Evolutionary conservation across 2,888 invertebrate genomes (phyloP), one percentile per base, ranked within the genome.

Genomic region (Catocala nupta): DNA sequence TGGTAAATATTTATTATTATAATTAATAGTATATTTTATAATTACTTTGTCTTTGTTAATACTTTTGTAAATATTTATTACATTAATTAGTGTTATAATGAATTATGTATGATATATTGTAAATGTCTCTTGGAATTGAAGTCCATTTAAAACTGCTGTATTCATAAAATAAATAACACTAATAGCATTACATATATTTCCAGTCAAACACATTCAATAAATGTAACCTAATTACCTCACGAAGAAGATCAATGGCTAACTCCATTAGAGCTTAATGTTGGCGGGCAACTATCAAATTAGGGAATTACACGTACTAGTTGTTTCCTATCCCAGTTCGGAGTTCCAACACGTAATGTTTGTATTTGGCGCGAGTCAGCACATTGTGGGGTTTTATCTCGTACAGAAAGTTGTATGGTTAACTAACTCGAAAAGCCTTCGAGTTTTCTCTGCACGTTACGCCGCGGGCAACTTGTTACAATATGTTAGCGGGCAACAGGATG

Each of bases 391-490:
- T 85, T 88, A 87, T 88, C 86, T 83, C 70, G 72, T 73, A 74
- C 74, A 67, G 64, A 81, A 88, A 90, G 86, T 89, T 90, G 81
- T 86, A 81, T 81, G 86, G 86, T 89, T 91, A 90, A 91, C 91
- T 91, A 91, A 86, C 81, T 83, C 78, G 82, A 83, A 86, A 87
- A 87, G 78, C 75, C 78, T 80, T 85, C 82, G 83, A 88, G 87
- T 83, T 89, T 90, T 86, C 88, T 73, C 81, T 82, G 81, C 89
- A 86, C 89, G 90, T 85, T 81, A 81, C 81, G 90, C 91, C 88
- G 75, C 80, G 68, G 91, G 73, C 75, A 84, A 85, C 88, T 90
- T 86, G 89, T 88, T 87, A 88, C 85, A 70, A 77, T 69, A 75
- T 82, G 78, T 85, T 84, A 81, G 82, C 76, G 72, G 78, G 78